Conservation (phyloP, 1,140 invertebrate genomes). For the Lepeophtheirus salmonis region DNA sequence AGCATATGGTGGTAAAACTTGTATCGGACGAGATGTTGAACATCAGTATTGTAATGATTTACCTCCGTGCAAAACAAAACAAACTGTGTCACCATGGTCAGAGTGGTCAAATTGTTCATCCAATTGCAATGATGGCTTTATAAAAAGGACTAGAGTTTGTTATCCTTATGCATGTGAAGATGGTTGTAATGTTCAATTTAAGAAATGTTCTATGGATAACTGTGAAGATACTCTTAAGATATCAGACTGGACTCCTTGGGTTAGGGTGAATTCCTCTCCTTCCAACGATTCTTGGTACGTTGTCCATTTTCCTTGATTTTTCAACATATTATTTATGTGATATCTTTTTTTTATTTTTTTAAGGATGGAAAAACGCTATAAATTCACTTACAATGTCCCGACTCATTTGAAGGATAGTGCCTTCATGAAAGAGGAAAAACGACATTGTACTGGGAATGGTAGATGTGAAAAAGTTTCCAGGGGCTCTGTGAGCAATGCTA, state of each 20-base stretch:
- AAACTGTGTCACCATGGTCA: background rate
- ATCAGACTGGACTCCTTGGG: constrained; percentile 17
- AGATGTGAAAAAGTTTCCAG: background rate
- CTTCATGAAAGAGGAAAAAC: background rate
- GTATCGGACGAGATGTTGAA: constrained; percentile 30
- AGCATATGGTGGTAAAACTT: constrained; percentile 26
- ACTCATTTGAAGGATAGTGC: constrained; percentile 7
- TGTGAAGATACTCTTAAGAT: constrained; percentile 11
- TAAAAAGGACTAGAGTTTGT: constrained; percentile 1
- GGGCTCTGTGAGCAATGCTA: background rate
- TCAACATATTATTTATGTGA: background rate
- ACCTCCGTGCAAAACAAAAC: constrained; percentile 1
- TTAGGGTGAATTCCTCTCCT: constrained; percentile 3
- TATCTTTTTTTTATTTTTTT: background rate
- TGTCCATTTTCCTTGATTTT: background rate
- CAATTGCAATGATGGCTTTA: constrained; percentile 14
- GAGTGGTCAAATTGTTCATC: constrained; percentile 10
- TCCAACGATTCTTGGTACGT: too few relatives aligned
- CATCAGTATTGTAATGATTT: constrained; percentile 42
- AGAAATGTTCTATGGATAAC: background rate
- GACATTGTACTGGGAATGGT: background rate
- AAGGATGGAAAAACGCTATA: constrained; percentile 14
- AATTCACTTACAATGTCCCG: constrained; percentile 14
- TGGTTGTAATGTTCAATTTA: constrained; percentile 6
- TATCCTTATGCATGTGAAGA: background rate